phyloP scores from a whole-genome alignment of 2,113 vertebrate genomes.

The Okapia johnstoni region DNA sequence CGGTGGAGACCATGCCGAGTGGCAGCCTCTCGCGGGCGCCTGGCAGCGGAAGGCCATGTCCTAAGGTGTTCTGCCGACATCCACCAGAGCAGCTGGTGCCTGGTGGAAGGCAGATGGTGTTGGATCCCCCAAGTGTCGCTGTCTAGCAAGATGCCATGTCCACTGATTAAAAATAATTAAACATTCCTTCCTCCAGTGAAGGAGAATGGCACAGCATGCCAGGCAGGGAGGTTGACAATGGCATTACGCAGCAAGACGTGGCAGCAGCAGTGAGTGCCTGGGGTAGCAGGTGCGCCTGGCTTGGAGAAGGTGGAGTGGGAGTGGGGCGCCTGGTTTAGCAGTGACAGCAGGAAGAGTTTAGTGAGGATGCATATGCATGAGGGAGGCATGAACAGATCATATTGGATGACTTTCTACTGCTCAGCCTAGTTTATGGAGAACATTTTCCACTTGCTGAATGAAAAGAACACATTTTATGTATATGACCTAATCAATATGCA shows the following conservation, averaged over 20 bases:
- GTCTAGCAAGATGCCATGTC: constrained; percentile 77
- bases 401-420: constrained; percentile 42
- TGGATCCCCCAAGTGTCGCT: constrained; percentile 71
- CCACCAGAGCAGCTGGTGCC: constrained; percentile 71
- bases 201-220: constrained; percentile 39
- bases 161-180: constrained; percentile 79
- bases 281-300: constrained; percentile 67
- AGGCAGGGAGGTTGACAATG: constrained; percentile 67
- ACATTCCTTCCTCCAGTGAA: constrained; percentile 72
- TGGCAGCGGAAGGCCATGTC: constrained; percentile 62
- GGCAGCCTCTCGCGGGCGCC: constrained; percentile 30
- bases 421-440: neutral
- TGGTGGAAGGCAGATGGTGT: constrained; percentile 74
- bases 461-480: neutral
- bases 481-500: neutral
- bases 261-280: constrained; percentile 36
- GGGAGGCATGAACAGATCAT: neutral
- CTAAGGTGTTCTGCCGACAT: constrained; percentile 68
- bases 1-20: neutral
- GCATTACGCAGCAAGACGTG: constrained; percentile 60
- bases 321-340: constrained; percentile 11
- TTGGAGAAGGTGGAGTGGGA: constrained; percentile 42
- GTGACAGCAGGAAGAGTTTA: constrained; percentile 59
- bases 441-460: neutral
- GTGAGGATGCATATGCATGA: constrained; percentile 63